Percentiles rank a stretch among this genome's conserved stretches.
phyloP scores from a whole-genome alignment of 2,113 vertebrate genomes.

The Semicossyphus pulcher region DNA sequence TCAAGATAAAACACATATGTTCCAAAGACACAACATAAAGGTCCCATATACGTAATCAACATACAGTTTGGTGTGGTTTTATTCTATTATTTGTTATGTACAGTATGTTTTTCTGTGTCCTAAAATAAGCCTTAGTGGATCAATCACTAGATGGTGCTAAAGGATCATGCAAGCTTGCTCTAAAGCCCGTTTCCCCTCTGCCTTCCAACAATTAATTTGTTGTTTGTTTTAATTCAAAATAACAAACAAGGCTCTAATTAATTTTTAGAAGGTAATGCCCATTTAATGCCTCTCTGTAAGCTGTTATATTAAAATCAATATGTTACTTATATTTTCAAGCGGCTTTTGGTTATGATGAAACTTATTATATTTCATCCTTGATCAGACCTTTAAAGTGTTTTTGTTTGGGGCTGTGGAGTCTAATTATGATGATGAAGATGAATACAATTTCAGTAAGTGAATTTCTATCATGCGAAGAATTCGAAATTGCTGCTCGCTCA shows the following conservation, averaged over 20 bases:
- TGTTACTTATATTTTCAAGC: conserved; percentile 4
- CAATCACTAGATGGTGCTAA: conserved; percentile 54
- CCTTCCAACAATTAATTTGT: too few species aligned
- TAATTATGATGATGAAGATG: conserved; percentile 18
- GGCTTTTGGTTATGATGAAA: neutral
- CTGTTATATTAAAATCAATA: neutral
- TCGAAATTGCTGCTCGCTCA: conserved; percentile 9
- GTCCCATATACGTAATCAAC: too few species aligned
- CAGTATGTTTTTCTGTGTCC: neutral
- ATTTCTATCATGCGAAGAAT: conserved; percentile 4
- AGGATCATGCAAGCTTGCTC: neutral
- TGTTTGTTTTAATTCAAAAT: neutral
- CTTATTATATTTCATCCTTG: neutral
- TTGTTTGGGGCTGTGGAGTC: neutral
- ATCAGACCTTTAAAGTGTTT: conserved; percentile 12
- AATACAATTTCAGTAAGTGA: neutral
- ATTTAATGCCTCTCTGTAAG: neutral
- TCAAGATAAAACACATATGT: neutral
- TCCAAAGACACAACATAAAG: neutral
- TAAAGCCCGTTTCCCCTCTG: neutral
- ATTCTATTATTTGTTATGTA: neutral
- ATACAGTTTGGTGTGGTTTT: too few species aligned
- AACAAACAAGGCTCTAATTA: neutral
- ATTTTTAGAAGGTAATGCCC: neutral
- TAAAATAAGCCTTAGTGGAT: neutral